A percentile compares a stretch with the other conserved stretches of the same genome.
Conservation (phyloP, 1,140 invertebrate genomes). For the Drosophila sucinea region DNA sequence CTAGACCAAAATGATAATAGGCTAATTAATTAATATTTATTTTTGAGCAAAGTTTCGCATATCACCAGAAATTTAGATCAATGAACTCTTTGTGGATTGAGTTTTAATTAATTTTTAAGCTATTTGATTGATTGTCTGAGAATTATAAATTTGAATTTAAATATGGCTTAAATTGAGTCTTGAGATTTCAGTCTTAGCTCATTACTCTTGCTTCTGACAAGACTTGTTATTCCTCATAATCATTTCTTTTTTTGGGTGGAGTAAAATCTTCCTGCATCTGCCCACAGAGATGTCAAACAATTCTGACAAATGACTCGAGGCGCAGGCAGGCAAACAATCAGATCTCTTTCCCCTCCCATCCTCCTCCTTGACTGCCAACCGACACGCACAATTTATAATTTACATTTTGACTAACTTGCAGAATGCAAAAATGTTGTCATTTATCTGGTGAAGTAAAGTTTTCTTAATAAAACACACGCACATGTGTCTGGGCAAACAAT, state of each 20-base stretch:
- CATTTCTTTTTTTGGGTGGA: not conserved
- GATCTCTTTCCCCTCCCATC: not conserved
- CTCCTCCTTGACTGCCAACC: slow-evolving; percentile 29
- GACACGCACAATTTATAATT: slow-evolving; percentile 63
- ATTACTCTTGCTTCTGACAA: slow-evolving; percentile 9
- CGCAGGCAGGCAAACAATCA: slow-evolving; percentile 20
- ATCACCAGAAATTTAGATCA: too few relatives aligned
- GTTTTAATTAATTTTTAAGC: too few relatives aligned
- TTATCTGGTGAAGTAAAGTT: slow-evolving; percentile 50
- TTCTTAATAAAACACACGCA: slow-evolving; percentile 44
- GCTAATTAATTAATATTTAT: too few relatives aligned
- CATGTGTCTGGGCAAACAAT: slow-evolving; percentile 47
- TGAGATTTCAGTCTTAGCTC: not conserved
- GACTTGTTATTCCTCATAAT: slow-evolving; percentile 9
- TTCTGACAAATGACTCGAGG: slow-evolving; percentile 67
- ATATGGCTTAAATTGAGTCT: slow-evolving; percentile 4
- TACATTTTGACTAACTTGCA: slow-evolving; percentile 49
- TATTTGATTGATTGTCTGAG: not conserved
- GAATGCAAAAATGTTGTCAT: slow-evolving; percentile 50
- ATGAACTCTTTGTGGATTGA: too few relatives aligned
- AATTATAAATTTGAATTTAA: not conserved
- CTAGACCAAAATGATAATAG: not conserved
- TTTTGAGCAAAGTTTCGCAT: too few relatives aligned
- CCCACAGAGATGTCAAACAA: slow-evolving; percentile 62
- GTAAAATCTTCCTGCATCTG: not conserved